Percentiles rank a stretch among this genome's conserved stretches.
Evolutionary conservation across 1,140 invertebrate species (phyloP).

Genomic region (Neotoxoptera formosana): DNA sequence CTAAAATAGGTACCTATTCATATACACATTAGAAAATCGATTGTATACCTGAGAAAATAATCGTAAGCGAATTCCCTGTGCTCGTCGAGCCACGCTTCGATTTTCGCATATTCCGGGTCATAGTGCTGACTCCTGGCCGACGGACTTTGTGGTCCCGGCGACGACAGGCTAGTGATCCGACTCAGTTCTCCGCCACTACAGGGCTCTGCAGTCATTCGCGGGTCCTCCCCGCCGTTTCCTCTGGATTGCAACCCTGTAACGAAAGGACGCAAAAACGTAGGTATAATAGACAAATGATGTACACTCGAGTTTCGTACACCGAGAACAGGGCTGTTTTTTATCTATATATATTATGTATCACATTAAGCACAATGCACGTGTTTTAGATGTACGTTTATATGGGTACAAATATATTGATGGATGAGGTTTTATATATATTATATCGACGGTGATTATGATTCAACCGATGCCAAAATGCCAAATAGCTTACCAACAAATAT

Average conservation of each 20-base stretch:
- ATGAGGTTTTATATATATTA: not conserved
- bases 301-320: not conserved
- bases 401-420: not conserved
- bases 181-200: slow-evolving; percentile 64
- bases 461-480: slow-evolving; percentile 9
- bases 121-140: slow-evolving; percentile 66
- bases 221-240: slow-evolving; percentile 72
- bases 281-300: not conserved
- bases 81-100: slow-evolving; percentile 94
- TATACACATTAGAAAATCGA: not conserved
- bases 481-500: not conserved
- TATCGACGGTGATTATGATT: not conserved
- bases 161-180: slow-evolving; percentile 59
- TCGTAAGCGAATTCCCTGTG: slow-evolving; percentile 94
- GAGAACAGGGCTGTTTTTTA: not conserved
- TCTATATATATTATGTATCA: not conserved
- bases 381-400: not conserved
- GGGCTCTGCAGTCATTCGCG: slow-evolving; percentile 74
- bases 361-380: not conserved
- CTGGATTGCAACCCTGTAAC: slow-evolving; percentile 33
- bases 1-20: not conserved
- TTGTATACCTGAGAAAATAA: slow-evolving; percentile 86
- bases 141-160: slow-evolving; percentile 51
- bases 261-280: not conserved
- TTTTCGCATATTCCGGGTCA: slow-evolving; percentile 83